A percentile compares a stretch with the other conserved stretches of the same genome.
phyloP scores from a whole-genome alignment of 2,113 vertebrate species.

The Globicephala melas region DNA sequence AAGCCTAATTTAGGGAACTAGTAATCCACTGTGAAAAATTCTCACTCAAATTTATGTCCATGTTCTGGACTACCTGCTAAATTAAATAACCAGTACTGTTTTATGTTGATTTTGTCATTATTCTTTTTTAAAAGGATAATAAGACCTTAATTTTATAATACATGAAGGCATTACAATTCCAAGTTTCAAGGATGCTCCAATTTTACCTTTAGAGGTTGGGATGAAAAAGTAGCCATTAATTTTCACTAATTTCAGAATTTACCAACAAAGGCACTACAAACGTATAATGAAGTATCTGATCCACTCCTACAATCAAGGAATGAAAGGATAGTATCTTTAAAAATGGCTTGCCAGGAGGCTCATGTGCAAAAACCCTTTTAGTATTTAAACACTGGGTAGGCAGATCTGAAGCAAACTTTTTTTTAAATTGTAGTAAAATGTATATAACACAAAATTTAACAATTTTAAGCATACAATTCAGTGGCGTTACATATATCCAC shows the following conservation, averaged over 20 bases:
- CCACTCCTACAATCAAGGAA: neutral
- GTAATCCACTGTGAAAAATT: neutral
- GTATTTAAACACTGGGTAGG: no score
- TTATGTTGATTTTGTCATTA: neutral
- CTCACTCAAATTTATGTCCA: neutral
- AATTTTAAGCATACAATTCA: no score
- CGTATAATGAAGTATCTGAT: neutral
- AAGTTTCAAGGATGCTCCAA: neutral
- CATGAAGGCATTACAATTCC: neutral
- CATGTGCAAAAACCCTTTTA: no score
- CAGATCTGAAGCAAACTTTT: no score
- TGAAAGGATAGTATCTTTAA: neutral
- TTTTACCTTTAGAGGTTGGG: neutral
- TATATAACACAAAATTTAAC: no score
- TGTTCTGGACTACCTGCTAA: neutral
- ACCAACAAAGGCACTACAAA: neutral
- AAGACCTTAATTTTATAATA: constrained; percentile 11
- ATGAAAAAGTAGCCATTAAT: neutral
- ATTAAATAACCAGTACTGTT: neutral
- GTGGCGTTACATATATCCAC: no score
- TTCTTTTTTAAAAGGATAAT: neutral
- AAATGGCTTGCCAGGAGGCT: no score
- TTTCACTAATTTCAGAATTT: neutral
- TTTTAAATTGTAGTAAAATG: no score
- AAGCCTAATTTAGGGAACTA: neutral